Evolutionary conservation across 1,140 invertebrate genomes (phyloP), one percentile per base, ranked within the genome.

Genomic region (Helicoverpa zea): DNA sequence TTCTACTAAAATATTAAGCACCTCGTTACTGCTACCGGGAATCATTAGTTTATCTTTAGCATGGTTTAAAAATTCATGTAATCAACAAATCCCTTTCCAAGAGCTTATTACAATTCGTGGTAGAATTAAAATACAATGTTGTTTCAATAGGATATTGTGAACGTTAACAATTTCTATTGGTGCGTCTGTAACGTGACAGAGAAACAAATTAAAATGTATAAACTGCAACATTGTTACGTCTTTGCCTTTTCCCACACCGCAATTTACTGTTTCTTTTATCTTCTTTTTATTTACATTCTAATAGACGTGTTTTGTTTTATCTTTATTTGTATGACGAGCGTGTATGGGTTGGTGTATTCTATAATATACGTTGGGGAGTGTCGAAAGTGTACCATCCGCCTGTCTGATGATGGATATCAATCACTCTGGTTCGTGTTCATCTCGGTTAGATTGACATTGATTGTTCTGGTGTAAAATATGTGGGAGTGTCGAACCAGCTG

Each of bases 361-460:
- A 43, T 43, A 43, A 43, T 43, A 43, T 49, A 43, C 49, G 64
- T 49, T 68, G 43, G 43, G 16, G 43, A 68, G 16, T 13, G 43
- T 49, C 64, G 64, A 68, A 68, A 68, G 12, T 49, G 35, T 43
- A 68, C 43, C 64, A 68, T 68, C 64, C 43, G 64, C n/a, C 43
- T 43, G 43, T 16, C 64, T 68, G 64, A 49, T 68, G 64, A 68
- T 68, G 64, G 64, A 68, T 68, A 68, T 68, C 64, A 68, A 68
- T 68, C 64, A 68, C 64, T 49, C 43, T 43, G 49, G 43, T 49
- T 49, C 64, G 49, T 68, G 64, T 68, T 49, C 64, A 68, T 49
- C 56, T 68, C 64, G 64, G 49, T 43, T 49, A 68, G 35, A 68
- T 68, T 68, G 64, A 68, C 64, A 68, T 68, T 68, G 64, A 68